Percentiles rank a stretch among this genome's conserved stretches.
Conservation (phyloP, 2,113 vertebrate genomes). For the Ceyx melanurus region DNA sequence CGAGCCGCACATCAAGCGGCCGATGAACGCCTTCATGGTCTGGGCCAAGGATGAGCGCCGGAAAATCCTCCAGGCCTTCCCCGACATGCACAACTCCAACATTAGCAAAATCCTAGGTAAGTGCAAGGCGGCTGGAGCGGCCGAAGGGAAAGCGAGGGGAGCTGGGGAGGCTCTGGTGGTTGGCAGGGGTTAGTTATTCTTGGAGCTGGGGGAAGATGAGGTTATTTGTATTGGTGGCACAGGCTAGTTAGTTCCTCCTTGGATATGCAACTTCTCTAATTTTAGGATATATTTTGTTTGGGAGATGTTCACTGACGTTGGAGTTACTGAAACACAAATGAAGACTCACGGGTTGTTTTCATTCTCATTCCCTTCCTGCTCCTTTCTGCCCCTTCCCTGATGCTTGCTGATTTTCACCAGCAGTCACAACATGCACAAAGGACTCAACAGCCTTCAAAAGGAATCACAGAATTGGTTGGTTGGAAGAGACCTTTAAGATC, state of each 20-base stretch:
- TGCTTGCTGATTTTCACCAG: background rate
- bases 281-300: background rate
- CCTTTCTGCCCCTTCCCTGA: background rate
- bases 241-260: background rate
- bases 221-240: background rate
- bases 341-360: background rate
- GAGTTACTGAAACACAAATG: background rate
- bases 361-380: background rate
- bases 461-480: no score
- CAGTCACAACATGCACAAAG: background rate
- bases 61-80: conserved; percentile 99
- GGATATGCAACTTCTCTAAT: background rate
- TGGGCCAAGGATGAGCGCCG: conserved; percentile 98
- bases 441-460: background rate
- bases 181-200: background rate
- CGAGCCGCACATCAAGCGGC: conserved; percentile 98
- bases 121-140: background rate
- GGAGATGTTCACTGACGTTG: background rate
- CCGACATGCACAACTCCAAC: conserved; percentile 99
- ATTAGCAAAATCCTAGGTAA: conserved; percentile 99
- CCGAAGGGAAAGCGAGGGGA: background rate
- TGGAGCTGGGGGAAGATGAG: background rate
- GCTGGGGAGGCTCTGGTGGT: background rate
- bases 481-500: no score
- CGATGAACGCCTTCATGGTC: conserved; percentile 99